phyloP scores from a whole-genome alignment of 1,140 invertebrate genomes.

The Eriosoma lanigerum region DNA sequence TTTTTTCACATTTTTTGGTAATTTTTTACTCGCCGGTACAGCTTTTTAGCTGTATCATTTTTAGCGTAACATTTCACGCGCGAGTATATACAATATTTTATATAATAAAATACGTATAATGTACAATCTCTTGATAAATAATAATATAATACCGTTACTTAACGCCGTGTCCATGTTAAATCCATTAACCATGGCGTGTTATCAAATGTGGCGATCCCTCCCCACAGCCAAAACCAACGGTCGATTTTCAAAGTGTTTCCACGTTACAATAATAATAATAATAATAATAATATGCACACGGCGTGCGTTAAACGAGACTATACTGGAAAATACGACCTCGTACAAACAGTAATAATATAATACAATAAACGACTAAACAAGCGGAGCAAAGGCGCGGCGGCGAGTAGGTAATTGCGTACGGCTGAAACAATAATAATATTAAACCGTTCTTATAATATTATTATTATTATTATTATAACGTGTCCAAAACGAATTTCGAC shows the following conservation, averaged over 20 bases:
- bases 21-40: neutral
- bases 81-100: no score
- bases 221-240: neutral
- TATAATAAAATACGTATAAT: no score
- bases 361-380: neutral
- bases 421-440: neutral
- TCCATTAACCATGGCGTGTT: slow-evolving; percentile 8
- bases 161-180: neutral
- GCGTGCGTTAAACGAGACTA: neutral
- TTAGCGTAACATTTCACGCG: neutral
- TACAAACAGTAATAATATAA: neutral
- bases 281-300: no score
- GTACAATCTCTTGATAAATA: no score
- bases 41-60: neutral
- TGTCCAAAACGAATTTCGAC: no score
- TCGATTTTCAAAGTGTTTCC: neutral
- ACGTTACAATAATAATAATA: no score
- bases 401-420: no score
- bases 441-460: no score
- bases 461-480: no score
- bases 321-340: neutral
- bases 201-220: neutral
- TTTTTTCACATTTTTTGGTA: neutral
- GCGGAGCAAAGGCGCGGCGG: neutral
- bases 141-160: no score